Evolutionary conservation across 2,113 vertebrate genomes (phyloP).

Genomic region (Phycodurus eques): DNA sequence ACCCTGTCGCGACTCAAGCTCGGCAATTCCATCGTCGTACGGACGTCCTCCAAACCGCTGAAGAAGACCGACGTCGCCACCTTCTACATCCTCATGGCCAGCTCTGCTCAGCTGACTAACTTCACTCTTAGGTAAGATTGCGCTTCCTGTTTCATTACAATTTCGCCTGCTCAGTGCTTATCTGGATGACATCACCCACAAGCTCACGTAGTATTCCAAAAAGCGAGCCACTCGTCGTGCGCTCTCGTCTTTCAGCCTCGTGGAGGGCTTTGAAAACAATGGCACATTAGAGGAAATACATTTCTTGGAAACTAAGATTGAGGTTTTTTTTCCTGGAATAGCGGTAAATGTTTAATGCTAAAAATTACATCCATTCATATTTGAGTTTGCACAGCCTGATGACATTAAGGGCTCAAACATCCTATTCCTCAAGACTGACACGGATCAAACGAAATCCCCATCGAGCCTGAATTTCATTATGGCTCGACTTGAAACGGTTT

Average conservation of each 20-base stretch:
- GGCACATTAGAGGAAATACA: constrained; percentile 39
- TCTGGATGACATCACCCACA: background rate
- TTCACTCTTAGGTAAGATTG: constrained; percentile 87
- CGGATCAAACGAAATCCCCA: constrained; percentile 22
- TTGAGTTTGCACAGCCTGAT: constrained; percentile 31
- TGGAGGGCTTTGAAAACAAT: constrained; percentile 33
- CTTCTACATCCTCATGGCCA: constrained; percentile 81
- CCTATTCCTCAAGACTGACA: constrained; percentile 31
- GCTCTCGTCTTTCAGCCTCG: constrained; percentile 22
- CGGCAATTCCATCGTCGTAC: constrained; percentile 80
- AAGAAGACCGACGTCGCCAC: constrained; percentile 83
- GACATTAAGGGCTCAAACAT: constrained; percentile 36
- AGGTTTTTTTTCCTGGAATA: constrained; percentile 39
- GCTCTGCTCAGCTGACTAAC: constrained; percentile 77
- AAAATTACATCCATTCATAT: constrained; percentile 26
- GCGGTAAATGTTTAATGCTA: constrained; percentile 35
- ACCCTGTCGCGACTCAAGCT: constrained; percentile 79
- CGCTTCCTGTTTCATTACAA: background rate
- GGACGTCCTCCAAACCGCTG: constrained; percentile 75
- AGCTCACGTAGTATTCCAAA: constrained; percentile 16
- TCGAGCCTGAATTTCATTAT: background rate
- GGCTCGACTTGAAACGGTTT: constrained; percentile 20
- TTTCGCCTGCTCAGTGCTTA: background rate
- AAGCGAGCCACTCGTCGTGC: constrained; percentile 3
- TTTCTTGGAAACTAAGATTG: constrained; percentile 54